Base-by-base conservation (phyloP, 2,888 invertebrate species). In the Cheilosia soror region DNA sequence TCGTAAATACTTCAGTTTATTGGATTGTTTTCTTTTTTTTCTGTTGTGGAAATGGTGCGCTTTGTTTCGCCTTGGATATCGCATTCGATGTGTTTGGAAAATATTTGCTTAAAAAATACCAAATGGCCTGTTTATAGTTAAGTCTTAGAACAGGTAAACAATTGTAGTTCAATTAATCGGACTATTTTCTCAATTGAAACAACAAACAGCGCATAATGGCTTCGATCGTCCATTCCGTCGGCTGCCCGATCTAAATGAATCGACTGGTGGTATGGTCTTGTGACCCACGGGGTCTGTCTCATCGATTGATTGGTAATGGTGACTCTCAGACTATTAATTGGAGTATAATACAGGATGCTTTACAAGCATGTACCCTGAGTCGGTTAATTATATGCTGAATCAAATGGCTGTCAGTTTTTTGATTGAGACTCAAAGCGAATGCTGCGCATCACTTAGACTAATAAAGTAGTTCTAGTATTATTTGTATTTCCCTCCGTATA, bases 341-440 rank as follows among this genome's bases (percentile, higher is more conserved):
- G 7, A 4, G 33, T 31, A 33, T 31, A 29, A 27, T 33, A 15
- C 15, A 13, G 15, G 31, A 42, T 37, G 51, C 29, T 42, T 68
- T 20, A 33, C 51, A 40, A 40, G 27, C 49, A 51, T 51, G 20
- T 51, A 25, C 15, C 20, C 13, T 11, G 37, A 15, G 37, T 40
- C 49, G 33, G 40, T 66, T 40, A 51, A 51, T 53, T 51, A 37
- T n/a, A 13, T 47, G 75, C 15, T 76, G 44, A 73, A 33, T 73
- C 63, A 44, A 55, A 47, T 37, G 57, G 29, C 5, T 68, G 53
- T 31, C 53, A 53, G 29, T 40, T 55, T 25, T 31, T 55, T 69
- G 37, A 78, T 78, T 62, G 77, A 69, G 29, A 72, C 60, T 47
- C 68, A 9, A 69, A 53, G 62, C 53, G 53, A 29, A n/a, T 13